Evolutionary conservation across 2,888 invertebrate genomes (phyloP), one percentile per base, ranked within the genome.

Genomic region (Tolmerus cingulatus): DNA sequence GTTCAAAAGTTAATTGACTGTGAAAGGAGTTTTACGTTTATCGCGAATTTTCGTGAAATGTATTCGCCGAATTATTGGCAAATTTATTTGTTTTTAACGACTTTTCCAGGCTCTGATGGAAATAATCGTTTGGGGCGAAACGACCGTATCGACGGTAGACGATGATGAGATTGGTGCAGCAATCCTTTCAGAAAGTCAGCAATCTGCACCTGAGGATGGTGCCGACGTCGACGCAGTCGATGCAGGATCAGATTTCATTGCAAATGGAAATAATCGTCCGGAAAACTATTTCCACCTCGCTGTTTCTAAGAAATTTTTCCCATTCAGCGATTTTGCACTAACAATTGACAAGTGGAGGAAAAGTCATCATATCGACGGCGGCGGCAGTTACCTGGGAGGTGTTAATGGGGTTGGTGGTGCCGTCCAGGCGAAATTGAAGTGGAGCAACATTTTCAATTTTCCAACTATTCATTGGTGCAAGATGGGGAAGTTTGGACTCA

Each of bases 1-100:
- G 27, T 7, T 55, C 79, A 79, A 40, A 12, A 51, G 30, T 40
- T 79, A 79, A 79, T 79, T 79, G 79, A 79, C 79, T 79, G 79
- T 51, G 51, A 79, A 79, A 46, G 79, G 79, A 79, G 79, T 30
- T 79, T 51, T 79, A 79, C 16, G 46, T n/a, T 9, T 51, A 9
- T 30, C n/a, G 30, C 27, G 14, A 78, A 46, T 78, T 46, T 23
- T 23, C 30, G 51, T 5, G 55, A 55, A 46, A 23, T 30, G 30
- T 23, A 79, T 79, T 79, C 46, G 19, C n/a, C 46, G 46, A 79
- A 79, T 46, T 79, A 79, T 79, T 79, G 43, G 19, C 5, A 57
- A 46, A 51, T 79, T 79, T 79, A 79, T 79, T 51, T 30, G 51
- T 16, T 79, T 79, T 46, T 79, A 79, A 79, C 30, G 27, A 46